Percentiles rank a stretch among this genome's conserved stretches.
Evolutionary conservation across 2,797 vertebrate genomes (phyloP).

Genomic region (Tiaroga cobitis): DNA sequence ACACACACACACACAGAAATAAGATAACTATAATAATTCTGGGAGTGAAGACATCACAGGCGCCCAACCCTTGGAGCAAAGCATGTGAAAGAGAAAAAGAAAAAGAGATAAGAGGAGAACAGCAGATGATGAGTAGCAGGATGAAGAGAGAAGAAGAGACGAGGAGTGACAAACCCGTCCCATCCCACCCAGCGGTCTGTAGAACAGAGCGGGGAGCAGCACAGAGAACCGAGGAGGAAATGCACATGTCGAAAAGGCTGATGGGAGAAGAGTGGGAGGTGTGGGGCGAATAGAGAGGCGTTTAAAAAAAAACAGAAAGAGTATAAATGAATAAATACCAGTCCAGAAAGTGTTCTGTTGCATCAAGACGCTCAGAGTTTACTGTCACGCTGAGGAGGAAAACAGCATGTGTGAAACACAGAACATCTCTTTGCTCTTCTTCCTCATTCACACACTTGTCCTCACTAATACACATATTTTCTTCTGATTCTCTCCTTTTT

Average conservation of each 20-base stretch:
- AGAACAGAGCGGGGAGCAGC: slow-evolving; percentile 31
- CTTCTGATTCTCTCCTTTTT: not conserved
- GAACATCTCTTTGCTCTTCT: slow-evolving; percentile 55
- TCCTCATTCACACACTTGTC: slow-evolving; percentile 31
- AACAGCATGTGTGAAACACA: slow-evolving; percentile 81
- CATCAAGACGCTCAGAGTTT: slow-evolving; percentile 83
- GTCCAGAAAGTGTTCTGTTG: slow-evolving; percentile 84
- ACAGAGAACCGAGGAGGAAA: slow-evolving; percentile 28
- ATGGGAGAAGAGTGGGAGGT: slow-evolving; percentile 64
- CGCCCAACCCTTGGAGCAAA: slow-evolving; percentile 47
- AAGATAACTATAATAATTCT: slow-evolving; percentile 27
- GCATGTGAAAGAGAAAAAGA: slow-evolving; percentile 40
- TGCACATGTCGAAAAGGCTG: slow-evolving; percentile 33
- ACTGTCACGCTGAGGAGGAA: slow-evolving; percentile 87
- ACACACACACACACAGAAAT: slow-evolving; percentile 4
- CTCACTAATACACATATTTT: not conserved
- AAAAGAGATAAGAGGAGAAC: slow-evolving; percentile 37
- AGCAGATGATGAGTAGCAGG: slow-evolving; percentile 36
- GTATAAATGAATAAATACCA: slow-evolving; percentile 84
- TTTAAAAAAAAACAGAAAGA: slow-evolving; percentile 72
- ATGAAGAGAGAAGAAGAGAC: slow-evolving; percentile 29
- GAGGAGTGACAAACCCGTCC: slow-evolving; percentile 25
- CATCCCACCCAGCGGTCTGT: slow-evolving; percentile 38
- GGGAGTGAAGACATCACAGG: slow-evolving; percentile 38
- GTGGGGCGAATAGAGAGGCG: slow-evolving; percentile 63